Percentiles rank a stretch among this genome's conserved stretches.
Conservation (phyloP, 2,888 invertebrate genomes). For the Pseudococcus jackbeardsleyi region DNA sequence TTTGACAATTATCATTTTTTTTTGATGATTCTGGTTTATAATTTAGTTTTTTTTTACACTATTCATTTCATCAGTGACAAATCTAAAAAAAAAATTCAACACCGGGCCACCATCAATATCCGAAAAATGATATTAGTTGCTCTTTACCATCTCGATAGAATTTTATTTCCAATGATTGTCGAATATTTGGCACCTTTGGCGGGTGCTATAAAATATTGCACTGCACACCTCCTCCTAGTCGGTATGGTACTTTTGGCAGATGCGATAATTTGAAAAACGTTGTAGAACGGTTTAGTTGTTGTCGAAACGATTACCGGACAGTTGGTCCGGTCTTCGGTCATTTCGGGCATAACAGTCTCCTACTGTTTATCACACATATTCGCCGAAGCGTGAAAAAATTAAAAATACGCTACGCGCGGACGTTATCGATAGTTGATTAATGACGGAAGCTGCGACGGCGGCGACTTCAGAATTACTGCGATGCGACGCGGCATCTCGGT, state of each 20-base stretch:
- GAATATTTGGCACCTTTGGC: slow-evolving; percentile 37
- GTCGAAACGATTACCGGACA: slow-evolving; percentile 67
- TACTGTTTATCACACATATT: slow-evolving; percentile 33
- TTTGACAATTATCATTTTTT: no score
- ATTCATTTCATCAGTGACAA: no score
- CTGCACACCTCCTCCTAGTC: not conserved
- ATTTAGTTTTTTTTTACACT: no score
- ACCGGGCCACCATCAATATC: no score
- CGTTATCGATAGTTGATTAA: slow-evolving; percentile 56
- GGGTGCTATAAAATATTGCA: not conserved
- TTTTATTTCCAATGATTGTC: slow-evolving; percentile 20
- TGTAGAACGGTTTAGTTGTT: slow-evolving; percentile 66
- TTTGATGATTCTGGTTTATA: no score
- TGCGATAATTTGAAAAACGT: slow-evolving; percentile 44
- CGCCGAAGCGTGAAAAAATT: slow-evolving; percentile 44
- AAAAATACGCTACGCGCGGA: slow-evolving; percentile 51
- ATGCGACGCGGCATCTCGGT: slow-evolving; percentile 31
- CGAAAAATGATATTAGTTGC: no score
- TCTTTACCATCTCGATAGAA: not conserved
- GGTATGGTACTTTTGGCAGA: slow-evolving; percentile 5
- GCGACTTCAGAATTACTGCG: slow-evolving; percentile 45
- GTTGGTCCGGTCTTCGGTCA: not conserved
- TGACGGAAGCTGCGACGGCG: slow-evolving; percentile 64
- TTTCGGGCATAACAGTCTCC: slow-evolving; percentile 34
- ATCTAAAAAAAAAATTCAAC: no score